A percentile compares a stretch with the other conserved stretches of the same genome.
These are phyloP conservation scores for Takifugu ocellatus DNA, from an alignment of 2,797 vertebrate species.

Conservation along the genomic window DNA sequence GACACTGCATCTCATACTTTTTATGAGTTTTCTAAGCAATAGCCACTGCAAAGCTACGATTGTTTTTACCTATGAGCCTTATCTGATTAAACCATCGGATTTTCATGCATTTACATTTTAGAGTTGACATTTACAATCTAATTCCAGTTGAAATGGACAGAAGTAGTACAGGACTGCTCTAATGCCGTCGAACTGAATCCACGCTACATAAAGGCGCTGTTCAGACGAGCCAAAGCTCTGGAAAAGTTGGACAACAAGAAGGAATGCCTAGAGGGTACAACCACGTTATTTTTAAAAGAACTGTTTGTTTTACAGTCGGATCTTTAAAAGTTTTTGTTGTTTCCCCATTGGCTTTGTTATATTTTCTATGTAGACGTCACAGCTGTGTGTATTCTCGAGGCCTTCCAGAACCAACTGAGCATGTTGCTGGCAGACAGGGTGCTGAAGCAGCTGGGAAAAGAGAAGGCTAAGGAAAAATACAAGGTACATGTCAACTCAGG, in stretches of 20 bases:
- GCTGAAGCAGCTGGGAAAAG: constrained; percentile 95
- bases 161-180: constrained; percentile 93
- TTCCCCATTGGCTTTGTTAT: accelerated
- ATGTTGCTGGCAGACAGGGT: constrained; percentile 98
- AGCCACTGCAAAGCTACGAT: no score
- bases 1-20: no score
- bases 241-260: constrained; percentile 96
- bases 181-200: constrained; percentile 94
- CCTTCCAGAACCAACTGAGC: constrained; percentile 98
- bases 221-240: constrained; percentile 94
- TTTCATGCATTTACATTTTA: no score
- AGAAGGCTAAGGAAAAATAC: constrained; percentile 99
- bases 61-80: no score
- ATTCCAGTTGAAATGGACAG: constrained; percentile 90
- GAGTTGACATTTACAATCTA: neutral
- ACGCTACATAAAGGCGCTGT: constrained; percentile 95
- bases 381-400: constrained; percentile 97
- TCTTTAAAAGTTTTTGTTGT: neutral
- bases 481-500: constrained; percentile 76
- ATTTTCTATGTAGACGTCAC: constrained; percentile 84
- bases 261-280: constrained; percentile 92
- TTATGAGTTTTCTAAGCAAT: no score
- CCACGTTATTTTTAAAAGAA: neutral
- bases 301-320: neutral
- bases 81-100: no score